Evolutionary conservation across 2,888 invertebrate species (phyloP), one percentile per base, ranked within the genome.

Genomic region (Mesorhabditis spiculigera): DNA sequence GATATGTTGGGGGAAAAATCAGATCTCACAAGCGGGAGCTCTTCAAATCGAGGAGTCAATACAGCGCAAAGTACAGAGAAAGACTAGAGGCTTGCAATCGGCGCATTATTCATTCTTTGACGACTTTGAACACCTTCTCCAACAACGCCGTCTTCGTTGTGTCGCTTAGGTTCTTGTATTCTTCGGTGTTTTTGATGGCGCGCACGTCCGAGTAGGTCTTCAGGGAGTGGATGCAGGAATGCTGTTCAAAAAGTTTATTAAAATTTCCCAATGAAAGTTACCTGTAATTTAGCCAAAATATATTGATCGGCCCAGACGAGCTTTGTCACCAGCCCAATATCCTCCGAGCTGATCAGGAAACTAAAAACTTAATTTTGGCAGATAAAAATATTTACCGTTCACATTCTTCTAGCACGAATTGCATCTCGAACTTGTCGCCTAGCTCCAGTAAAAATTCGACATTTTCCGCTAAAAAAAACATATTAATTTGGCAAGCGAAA

Each of bases 381-480:
- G 58, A n/a, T 50, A 50, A 10, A 50, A 10, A 50, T n/a, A 50
- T n/a, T 50, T n/a, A 50, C 66, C 82, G 81, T 73, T 87, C 87
- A 76, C 87, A 87, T 45, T 86, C 81, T 63, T 83, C 81, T 73
- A 86, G 86, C 67, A 87, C 85, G 71, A 83, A 86, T 68, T 76
- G 77, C 68, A 87, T 86, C 71, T 87, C 86, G 77, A 86, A 87
- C 72, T 87, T 87, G 70, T 87, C 86, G 4, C 86, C 86, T 58
- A 87, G 77, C 62, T 86, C 86, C 66, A 87, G 81, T 62, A 87
- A 80, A 71, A 83, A 86, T 69, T 84, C 81, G n/a, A 87, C 87
- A 74, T 87, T 87, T 10, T 83, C 79, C 10, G 85, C 87, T 87
- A 78, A 71, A 86, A 71, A 86, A 28, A 63, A 63, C 41, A 13